These are phyloP conservation scores for Diadegma fenestrale DNA, from an alignment of 2,888 invertebrate genomes.

Conservation along the genomic window DNA sequence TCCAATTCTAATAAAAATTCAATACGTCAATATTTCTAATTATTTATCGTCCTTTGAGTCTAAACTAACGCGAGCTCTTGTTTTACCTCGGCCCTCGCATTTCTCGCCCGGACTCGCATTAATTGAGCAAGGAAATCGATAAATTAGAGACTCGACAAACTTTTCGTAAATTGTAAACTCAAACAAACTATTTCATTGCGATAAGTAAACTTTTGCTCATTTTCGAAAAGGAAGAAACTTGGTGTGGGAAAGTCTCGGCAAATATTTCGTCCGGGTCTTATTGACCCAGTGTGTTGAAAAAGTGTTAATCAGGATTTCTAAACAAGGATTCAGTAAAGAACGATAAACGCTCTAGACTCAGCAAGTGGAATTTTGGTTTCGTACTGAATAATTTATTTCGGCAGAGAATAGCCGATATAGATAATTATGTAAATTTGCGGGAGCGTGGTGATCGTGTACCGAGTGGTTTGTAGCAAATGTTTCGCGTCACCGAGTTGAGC, in stretches of 20 bases:
- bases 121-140: background rate
- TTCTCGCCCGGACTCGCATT: background rate
- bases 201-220: too few relatives aligned
- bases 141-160: background rate
- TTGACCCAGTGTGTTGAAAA: background rate
- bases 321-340: background rate
- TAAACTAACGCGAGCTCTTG: background rate
- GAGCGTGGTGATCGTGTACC: slow-evolving; percentile 48
- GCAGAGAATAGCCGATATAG: background rate
- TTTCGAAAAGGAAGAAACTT: too few relatives aligned
- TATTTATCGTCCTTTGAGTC: background rate
- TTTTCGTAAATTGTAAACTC: too few relatives aligned
- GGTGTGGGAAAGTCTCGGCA: too few relatives aligned
- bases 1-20: background rate
- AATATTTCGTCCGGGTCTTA: background rate
- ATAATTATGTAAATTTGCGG: slow-evolving; percentile 50
- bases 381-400: background rate
- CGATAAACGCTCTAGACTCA: background rate
- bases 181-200: too few relatives aligned
- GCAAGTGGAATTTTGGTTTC: background rate
- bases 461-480: slow-evolving; percentile 39
- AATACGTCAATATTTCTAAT: background rate
- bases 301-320: background rate
- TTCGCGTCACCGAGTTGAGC: slow-evolving; percentile 53
- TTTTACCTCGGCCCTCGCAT: background rate